These are phyloP conservation scores for Leucophenga maculata DNA, from an alignment of 2,888 invertebrate species.

Conservation along the genomic window DNA sequence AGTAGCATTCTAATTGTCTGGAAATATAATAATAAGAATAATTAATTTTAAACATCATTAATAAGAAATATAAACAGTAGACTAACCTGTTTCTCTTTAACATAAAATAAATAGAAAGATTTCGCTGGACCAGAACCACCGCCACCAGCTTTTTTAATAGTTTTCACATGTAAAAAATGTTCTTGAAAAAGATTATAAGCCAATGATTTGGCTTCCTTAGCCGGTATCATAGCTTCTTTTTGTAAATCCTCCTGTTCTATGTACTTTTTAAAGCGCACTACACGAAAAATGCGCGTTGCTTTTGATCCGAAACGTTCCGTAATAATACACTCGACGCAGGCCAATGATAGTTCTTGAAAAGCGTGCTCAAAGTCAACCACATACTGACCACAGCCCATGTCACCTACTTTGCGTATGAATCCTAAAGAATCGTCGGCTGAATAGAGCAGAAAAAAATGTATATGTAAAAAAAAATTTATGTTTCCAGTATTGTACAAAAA, in stretches of 20 bases:
- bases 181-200: constrained; percentile 89
- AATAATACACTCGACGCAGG: constrained; percentile 82
- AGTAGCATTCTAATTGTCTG: constrained; percentile 80
- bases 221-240: constrained; percentile 92
- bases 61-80: background rate
- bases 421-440: constrained; percentile 85
- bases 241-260: constrained; percentile 95
- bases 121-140: constrained; percentile 84
- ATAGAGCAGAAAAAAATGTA: background rate
- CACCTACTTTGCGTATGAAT: constrained; percentile 83
- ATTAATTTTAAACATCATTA: background rate
- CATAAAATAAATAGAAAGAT: constrained; percentile 83
- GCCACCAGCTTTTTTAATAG: constrained; percentile 80
- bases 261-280: constrained; percentile 84
- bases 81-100: constrained; percentile 77
- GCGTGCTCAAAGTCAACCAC: constrained; percentile 82
- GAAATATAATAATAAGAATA: constrained; percentile 49
- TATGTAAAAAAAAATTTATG: too few relatives aligned
- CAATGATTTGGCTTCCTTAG: constrained; percentile 92
- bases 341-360: constrained; percentile 81
- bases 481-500: too few relatives aligned
- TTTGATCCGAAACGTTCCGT: constrained; percentile 89
- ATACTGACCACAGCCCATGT: constrained; percentile 88
- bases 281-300: constrained; percentile 88
- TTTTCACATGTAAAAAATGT: constrained; percentile 74